Evolutionary conservation across 2,797 vertebrate genomes (phyloP).

Genomic region (Takifugu ocellatus): DNA sequence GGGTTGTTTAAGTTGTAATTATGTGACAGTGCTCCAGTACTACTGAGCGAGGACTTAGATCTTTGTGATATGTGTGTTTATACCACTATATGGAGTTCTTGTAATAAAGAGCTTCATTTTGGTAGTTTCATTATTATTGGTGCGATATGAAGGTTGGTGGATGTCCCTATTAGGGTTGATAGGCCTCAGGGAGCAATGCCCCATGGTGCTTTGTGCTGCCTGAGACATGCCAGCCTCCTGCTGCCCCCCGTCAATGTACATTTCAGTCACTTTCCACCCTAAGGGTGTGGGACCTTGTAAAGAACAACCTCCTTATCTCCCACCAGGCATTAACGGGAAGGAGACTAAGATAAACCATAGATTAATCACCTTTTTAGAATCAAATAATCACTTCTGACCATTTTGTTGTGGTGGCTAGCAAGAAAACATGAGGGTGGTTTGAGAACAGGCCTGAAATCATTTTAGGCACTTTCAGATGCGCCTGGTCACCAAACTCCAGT

Average conservation of each 20-base stretch:
- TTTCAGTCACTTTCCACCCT: conserved; percentile 79
- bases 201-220: conserved; percentile 67
- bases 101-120: conserved; percentile 14
- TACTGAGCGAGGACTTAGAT: no score
- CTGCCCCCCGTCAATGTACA: conserved; percentile 79
- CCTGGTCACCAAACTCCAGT: no score
- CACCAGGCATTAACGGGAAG: conserved; percentile 79
- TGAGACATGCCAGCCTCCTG: conserved; percentile 73
- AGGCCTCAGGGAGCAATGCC: conserved; percentile 59
- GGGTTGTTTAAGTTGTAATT: no score
- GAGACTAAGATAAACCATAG: conserved; percentile 81
- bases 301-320: conserved; percentile 58
- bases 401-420: not conserved
- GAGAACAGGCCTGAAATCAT: no score
- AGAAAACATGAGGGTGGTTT: no score
- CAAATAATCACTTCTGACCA: not conserved
- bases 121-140: conserved; percentile 32
- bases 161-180: conserved; percentile 43
- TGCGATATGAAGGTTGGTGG: conserved; percentile 36
- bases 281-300: conserved; percentile 59
- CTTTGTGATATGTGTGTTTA: no score
- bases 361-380: conserved; percentile 1
- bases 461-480: no score
- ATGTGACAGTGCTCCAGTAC: no score
- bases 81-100: no score